Evolutionary conservation across 2,888 invertebrate genomes (phyloP).

Genomic region (Protophormia terraenovae): DNA sequence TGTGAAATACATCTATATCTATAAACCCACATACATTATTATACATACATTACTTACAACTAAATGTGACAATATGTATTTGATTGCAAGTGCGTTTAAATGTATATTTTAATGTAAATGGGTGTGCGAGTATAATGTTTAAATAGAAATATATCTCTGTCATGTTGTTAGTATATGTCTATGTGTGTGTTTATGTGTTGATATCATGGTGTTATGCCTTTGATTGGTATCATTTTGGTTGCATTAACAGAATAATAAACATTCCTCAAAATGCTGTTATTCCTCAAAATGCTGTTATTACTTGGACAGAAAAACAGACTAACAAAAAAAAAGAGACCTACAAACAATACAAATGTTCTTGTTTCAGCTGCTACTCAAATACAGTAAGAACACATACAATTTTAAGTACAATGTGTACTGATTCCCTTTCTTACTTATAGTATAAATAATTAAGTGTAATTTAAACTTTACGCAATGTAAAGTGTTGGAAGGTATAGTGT

Average conservation of each 20-base stretch:
- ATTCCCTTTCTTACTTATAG: slow-evolving; percentile 12
- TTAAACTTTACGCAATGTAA: slow-evolving; percentile 16
- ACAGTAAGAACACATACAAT: not conserved
- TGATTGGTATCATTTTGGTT: slow-evolving; percentile 65
- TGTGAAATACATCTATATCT: too few species aligned
- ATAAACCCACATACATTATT: not conserved
- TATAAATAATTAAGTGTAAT: slow-evolving; percentile 53
- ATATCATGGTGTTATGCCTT: slow-evolving; percentile 42
- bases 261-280: slow-evolving; percentile 63
- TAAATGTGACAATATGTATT: slow-evolving; percentile 3
- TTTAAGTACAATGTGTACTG: not conserved
- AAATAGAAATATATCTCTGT: slow-evolving; percentile 27
- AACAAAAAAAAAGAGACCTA: not conserved
- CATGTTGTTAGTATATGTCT: not conserved
- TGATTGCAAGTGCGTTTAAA: not conserved
- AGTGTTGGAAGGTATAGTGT: not conserved
- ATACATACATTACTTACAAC: not conserved
- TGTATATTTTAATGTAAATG: not conserved
- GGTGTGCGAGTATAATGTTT: not conserved
- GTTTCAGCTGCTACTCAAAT: not conserved
- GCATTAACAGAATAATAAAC: slow-evolving; percentile 62
- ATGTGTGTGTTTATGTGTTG: slow-evolving; percentile 3
- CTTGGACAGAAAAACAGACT: slow-evolving; percentile 44
- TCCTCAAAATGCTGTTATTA: slow-evolving; percentile 64
- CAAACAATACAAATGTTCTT: slow-evolving; percentile 13